These are phyloP conservation scores for Myanophis thanlyinensis DNA, from an alignment of 2,113 vertebrate species.

Conservation along the genomic window DNA sequence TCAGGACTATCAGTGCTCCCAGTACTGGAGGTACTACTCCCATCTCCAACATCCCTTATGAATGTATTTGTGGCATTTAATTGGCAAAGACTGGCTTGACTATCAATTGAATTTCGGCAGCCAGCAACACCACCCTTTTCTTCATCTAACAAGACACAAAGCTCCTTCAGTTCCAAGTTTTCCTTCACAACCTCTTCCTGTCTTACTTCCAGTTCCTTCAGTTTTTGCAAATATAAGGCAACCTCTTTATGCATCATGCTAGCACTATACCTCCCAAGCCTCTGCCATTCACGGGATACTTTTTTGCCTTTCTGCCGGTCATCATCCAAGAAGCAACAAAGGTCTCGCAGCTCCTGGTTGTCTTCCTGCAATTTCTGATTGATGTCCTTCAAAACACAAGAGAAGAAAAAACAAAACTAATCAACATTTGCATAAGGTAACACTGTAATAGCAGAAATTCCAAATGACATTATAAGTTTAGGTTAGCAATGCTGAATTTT, in stretches of 20 bases:
- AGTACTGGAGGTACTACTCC: slow-evolving; percentile 91
- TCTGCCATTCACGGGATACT: slow-evolving; percentile 94
- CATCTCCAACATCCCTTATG: slow-evolving; percentile 88
- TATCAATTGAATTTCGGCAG: slow-evolving; percentile 88
- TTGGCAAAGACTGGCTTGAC: slow-evolving; percentile 87
- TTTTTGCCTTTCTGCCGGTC: slow-evolving; percentile 96
- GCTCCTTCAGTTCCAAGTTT: slow-evolving; percentile 92
- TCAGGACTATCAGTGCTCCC: slow-evolving; percentile 82
- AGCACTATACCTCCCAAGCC: slow-evolving; percentile 88
- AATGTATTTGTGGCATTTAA: slow-evolving; percentile 68
- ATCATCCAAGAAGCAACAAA: slow-evolving; percentile 96
- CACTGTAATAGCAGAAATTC: not conserved
- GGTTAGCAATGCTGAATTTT: not conserved
- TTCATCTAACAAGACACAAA: slow-evolving; percentile 92
- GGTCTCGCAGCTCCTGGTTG: slow-evolving; percentile 94
- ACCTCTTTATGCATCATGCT: slow-evolving; percentile 94
- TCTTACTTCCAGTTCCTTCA: slow-evolving; percentile 89
- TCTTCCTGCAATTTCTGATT: slow-evolving; percentile 98
- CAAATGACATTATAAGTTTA: not conserved
- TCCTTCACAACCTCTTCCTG: slow-evolving; percentile 91
- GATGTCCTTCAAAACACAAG: slow-evolving; percentile 82
- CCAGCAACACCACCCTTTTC: slow-evolving; percentile 78
- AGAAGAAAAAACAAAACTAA: not conserved
- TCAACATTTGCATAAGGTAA: not conserved
- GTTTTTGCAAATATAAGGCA: slow-evolving; percentile 89